Evolutionary conservation across 2,797 vertebrate species (phyloP), one percentile per base, ranked within the genome.

Genomic region (Gobionotothen gibberifrons): DNA sequence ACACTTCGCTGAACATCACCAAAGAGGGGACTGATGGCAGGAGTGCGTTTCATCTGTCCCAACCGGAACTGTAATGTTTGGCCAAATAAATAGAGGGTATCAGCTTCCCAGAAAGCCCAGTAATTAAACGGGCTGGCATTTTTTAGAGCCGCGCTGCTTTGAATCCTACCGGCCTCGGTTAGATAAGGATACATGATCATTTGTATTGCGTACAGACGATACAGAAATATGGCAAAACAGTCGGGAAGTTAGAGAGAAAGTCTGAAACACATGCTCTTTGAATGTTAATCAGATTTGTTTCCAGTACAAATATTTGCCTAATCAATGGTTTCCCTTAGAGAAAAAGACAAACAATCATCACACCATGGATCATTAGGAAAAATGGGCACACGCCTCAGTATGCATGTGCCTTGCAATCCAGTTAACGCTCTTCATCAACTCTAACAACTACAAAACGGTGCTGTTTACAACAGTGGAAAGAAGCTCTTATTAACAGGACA

Each of bases 41-140:
- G 78, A 86, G 81, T 19, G 26, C 52, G 82, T 81, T 86, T 89
- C 79, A 86, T 90, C 78, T 72, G 59, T 87, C 73, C 76, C 79
- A 69, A 83, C 74, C 67, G 68, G 80, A 91, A 85, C 67, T 79
- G 87, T 80, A 80, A 84, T 67, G 83, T 85, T 90, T 81, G 79
- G 84, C 84, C 82, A 83, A 91, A 91, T 92, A 89, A 92, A 89
- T 90, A 89, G 74, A 85, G 83, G 79, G 85, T 83, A 91, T 92
- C 81, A 32, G 64, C 61, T 84, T 88, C 83, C 70, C 83, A 83
- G 17, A 90, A 90, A 87, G 79, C 80, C 84, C 88, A 90, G 85
- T 92, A 90, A 93, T 92, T 92, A 88, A 87, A 87, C 56, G 70
- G 72, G 71, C 55, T 76, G 60, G 13, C 39, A 75, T 79, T 82